Evolutionary conservation across 2,888 invertebrate genomes (phyloP), one percentile per base, ranked within the genome.

Genomic region (Aradus depressus): DNA sequence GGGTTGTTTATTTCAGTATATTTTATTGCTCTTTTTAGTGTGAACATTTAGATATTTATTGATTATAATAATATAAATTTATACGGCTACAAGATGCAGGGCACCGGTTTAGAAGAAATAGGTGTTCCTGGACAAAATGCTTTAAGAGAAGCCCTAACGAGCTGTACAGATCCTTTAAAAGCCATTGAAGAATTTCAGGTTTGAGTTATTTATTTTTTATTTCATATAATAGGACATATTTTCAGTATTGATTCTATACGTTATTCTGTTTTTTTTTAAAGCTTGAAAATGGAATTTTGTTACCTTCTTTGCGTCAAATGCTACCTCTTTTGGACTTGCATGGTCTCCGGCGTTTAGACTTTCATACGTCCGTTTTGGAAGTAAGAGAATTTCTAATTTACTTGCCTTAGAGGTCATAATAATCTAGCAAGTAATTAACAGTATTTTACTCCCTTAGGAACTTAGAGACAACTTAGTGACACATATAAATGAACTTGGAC

Each of bases 161-260:
- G 90, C 63, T 95, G 95, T 66, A 90, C 91, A 1, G 95, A 97
- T 71, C 96, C 96, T 10, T 67, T 96, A 32, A 91, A 91, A 71
- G 95, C 96, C n/a, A 97, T 97, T 58, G 93, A 95, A 74, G 93
- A 95, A 68, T 97, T 97, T 73, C 93, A 96, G 73, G 81, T 80
- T 66, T 45, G 25, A n/a, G 12, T 3, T 45, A 4, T 16, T 6
- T 28, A 28, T 10, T 28, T 6, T 28, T 28, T 28, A 28, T 28
- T 6, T 10, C 10, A 28, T 28, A 10, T 10, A 6, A 10, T 28
- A n/a, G n/a, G n/a, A n/a, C n/a, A n/a, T 28, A 10, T 10, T 28
- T 28, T n/a, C n/a, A 10, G 31, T 28, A n/a, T 28, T 28, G 31
- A 28, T 28, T 1, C 26, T 10, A 3, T 41, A 23, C 21, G 16